Evolutionary conservation across 2,113 vertebrate species (phyloP).

Genomic region (Leptobrachium leishanense): DNA sequence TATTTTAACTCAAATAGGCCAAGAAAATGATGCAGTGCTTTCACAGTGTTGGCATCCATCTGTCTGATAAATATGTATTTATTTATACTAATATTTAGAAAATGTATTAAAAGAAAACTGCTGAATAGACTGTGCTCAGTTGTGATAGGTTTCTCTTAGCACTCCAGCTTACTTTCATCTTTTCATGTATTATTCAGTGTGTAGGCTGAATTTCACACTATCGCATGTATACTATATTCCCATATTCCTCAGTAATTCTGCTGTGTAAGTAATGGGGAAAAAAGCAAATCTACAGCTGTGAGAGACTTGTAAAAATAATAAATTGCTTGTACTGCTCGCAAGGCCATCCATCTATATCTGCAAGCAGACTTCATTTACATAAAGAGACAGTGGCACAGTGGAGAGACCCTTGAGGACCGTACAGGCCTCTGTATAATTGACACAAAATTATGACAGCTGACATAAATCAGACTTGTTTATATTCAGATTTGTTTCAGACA

Average conservation of each 20-base stretch:
- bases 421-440: no score
- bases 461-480: no score
- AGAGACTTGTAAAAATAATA: constrained; percentile 40
- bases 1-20: no score
- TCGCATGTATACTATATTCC: constrained; percentile 31
- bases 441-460: not conserved
- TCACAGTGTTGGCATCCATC: no score
- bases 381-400: no score
- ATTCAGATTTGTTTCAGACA: no score
- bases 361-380: no score
- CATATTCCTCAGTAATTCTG: constrained; percentile 37
- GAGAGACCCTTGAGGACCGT: no score
- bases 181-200: constrained; percentile 47
- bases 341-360: not conserved
- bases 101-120: constrained; percentile 28
- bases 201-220: constrained; percentile 33
- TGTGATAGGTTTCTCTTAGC: constrained; percentile 36
- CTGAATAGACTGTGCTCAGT: constrained; percentile 24
- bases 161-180: constrained; percentile 36
- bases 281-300: constrained; percentile 22
- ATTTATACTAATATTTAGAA: constrained; percentile 13
- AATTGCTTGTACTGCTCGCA: constrained; percentile 27
- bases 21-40: no score
- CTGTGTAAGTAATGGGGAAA: constrained; percentile 36
- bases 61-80: constrained; percentile 36